phyloP scores from a whole-genome alignment of 2,888 invertebrate species.

The Incurvaria masculella region DNA sequence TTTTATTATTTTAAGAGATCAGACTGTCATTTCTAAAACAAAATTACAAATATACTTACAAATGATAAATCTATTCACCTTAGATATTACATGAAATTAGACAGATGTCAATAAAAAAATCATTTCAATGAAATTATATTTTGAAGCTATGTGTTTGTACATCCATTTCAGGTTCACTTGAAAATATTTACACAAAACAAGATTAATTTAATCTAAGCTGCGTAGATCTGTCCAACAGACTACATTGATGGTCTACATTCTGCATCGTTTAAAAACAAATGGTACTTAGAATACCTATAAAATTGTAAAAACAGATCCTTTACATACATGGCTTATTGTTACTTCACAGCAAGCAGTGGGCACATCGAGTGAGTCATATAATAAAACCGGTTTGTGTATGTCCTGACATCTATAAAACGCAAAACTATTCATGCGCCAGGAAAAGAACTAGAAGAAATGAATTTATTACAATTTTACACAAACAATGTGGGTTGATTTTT shows the following conservation, averaged over 20 bases:
- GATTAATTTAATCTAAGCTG: neutral
- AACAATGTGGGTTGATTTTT: too few species aligned
- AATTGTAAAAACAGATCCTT: neutral
- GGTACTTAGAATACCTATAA: neutral
- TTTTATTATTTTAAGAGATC: slow-evolving; percentile 49
- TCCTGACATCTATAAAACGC: too few species aligned
- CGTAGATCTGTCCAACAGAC: neutral
- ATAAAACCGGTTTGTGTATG: too few species aligned
- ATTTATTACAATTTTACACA: too few species aligned
- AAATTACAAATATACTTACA: slow-evolving; percentile 37
- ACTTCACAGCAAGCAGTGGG: neutral
- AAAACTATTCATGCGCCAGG: too few species aligned
- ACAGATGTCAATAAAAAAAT: neutral
- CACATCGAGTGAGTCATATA: too few species aligned
- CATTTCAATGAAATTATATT: neutral
- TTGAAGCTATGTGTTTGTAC: neutral
- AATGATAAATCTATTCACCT: slow-evolving; percentile 28
- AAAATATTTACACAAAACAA: neutral
- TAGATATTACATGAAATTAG: slow-evolving; percentile 21
- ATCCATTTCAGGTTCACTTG: neutral
- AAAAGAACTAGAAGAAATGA: too few species aligned
- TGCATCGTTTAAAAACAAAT: too few species aligned
- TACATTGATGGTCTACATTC: neutral
- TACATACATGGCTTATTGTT: neutral
- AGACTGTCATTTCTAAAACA: slow-evolving; percentile 50